Conservation (phyloP, 2,888 invertebrate genomes). For the Gymnoscelis rufifasciata region DNA sequence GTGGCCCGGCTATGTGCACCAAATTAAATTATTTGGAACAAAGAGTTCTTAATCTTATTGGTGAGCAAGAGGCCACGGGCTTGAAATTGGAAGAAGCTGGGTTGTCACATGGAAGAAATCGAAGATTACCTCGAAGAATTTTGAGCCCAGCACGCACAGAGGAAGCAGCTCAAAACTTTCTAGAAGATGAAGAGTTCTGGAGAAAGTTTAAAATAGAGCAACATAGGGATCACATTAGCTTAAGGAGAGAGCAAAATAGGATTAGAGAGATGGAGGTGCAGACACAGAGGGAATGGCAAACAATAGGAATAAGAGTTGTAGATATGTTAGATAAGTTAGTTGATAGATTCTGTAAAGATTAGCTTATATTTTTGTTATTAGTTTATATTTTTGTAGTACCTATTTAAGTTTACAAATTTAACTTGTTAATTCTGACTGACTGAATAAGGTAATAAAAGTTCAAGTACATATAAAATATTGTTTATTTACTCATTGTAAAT, state of each 20-base stretch:
- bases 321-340: neutral
- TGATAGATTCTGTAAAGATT: too few species aligned
- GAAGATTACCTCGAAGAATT: too few species aligned
- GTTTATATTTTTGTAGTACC: too few species aligned
- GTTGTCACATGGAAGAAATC: neutral
- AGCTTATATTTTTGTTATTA: too few species aligned
- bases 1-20: neutral
- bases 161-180: slow-evolving; percentile 1
- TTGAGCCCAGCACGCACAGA: too few species aligned
- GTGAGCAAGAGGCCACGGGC: neutral
- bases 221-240: neutral
- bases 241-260: slow-evolving; percentile 1
- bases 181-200: slow-evolving; percentile 1
- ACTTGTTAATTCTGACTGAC: too few species aligned
- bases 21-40: neutral
- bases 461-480: too few species aligned
- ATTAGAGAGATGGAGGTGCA: slow-evolving; percentile 5
- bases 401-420: too few species aligned
- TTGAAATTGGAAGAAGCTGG: neutral
- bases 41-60: neutral
- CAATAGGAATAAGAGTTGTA: slow-evolving; percentile 2
- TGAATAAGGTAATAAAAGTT: too few species aligned
- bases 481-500: too few species aligned
- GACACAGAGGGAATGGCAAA: slow-evolving; percentile 8
- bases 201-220: slow-evolving; percentile 2